These are phyloP conservation scores for Trachemys scripta DNA, from an alignment of 2,113 vertebrate species.

Conservation along the genomic window DNA sequence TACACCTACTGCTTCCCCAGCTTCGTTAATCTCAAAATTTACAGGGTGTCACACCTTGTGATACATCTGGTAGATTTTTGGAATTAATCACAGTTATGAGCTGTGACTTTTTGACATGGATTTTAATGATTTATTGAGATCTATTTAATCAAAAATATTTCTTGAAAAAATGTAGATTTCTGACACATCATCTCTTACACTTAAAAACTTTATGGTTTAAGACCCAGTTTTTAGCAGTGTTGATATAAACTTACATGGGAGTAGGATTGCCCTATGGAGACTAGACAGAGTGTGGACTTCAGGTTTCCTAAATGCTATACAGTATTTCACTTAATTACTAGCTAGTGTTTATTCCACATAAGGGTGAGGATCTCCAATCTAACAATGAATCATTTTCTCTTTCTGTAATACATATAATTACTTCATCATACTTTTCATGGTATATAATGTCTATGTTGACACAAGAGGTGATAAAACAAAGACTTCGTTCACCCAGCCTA, in stretches of 20 bases:
- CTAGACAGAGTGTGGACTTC: background rate
- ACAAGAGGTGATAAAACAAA: slow-evolving; percentile 25
- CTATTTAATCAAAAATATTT: background rate
- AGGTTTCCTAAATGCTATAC: slow-evolving; percentile 16
- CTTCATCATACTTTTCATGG: slow-evolving; percentile 51
- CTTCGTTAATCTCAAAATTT: background rate
- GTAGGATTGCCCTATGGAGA: background rate
- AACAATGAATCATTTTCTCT: slow-evolving; percentile 56
- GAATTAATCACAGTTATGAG: background rate
- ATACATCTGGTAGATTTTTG: slow-evolving; percentile 13
- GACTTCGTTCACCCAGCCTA: slow-evolving; percentile 40
- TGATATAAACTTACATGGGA: slow-evolving; percentile 25
- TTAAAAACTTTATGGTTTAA: background rate
- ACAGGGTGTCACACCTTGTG: slow-evolving; percentile 33
- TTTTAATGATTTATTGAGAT: background rate
- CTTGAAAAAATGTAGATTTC: background rate
- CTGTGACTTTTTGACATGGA: fast-evolving
- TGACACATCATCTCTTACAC: background rate
- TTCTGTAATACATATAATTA: slow-evolving; percentile 54
- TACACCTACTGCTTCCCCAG: slow-evolving; percentile 41
- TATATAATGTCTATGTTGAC: slow-evolving; percentile 60
- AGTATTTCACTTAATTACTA: slow-evolving; percentile 55
- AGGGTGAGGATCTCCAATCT: slow-evolving; percentile 41
- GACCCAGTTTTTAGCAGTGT: background rate
- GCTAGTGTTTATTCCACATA: slow-evolving; percentile 43